Evolutionary conservation across 2,888 invertebrate species (phyloP).

Genomic region (Dryobota labecula): DNA sequence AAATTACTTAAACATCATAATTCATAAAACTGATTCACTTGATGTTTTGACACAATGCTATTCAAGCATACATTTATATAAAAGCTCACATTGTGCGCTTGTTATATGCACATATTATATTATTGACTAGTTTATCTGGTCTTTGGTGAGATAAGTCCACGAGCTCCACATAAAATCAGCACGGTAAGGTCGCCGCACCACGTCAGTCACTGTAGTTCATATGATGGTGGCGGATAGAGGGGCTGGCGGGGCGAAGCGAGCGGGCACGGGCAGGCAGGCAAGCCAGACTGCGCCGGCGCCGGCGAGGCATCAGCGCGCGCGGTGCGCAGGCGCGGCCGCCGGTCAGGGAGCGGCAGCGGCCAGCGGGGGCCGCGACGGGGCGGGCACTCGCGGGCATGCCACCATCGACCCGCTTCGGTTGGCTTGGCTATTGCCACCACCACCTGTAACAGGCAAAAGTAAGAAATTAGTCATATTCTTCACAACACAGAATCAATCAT

Average conservation of each 20-base stretch:
- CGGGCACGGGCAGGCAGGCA: constrained; percentile 83
- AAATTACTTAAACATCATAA: constrained; percentile 63
- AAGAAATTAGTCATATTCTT: constrained; percentile 1
- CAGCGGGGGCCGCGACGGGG: constrained; percentile 84
- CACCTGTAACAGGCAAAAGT: constrained; percentile 73
- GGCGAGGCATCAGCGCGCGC: constrained; percentile 85
- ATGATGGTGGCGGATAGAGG: constrained; percentile 74
- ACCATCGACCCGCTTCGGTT: constrained; percentile 87
- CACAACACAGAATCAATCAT: not conserved
- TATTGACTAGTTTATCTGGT: constrained; percentile 67
- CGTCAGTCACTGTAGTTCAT: constrained; percentile 39
- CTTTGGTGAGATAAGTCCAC: constrained; percentile 61
- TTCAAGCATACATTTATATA: constrained; percentile 51
- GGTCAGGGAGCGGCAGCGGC: constrained; percentile 89
- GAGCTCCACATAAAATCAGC: constrained; percentile 41
- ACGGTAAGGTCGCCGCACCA: constrained; percentile 32
- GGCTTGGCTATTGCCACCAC: constrained; percentile 79
- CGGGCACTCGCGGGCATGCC: constrained; percentile 93
- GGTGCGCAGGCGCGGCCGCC: constrained; percentile 80
- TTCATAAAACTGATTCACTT: constrained; percentile 57
- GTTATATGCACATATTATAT: constrained; percentile 48
- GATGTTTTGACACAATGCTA: constrained; percentile 48
- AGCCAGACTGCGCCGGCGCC: constrained; percentile 83
- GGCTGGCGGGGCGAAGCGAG: constrained; percentile 73
- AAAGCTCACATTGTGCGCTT: constrained; percentile 42